A percentile compares a stretch with the other conserved stretches of the same genome.
Conservation (phyloP, 2,113 vertebrate genomes). For the Corythaixoides concolor region DNA sequence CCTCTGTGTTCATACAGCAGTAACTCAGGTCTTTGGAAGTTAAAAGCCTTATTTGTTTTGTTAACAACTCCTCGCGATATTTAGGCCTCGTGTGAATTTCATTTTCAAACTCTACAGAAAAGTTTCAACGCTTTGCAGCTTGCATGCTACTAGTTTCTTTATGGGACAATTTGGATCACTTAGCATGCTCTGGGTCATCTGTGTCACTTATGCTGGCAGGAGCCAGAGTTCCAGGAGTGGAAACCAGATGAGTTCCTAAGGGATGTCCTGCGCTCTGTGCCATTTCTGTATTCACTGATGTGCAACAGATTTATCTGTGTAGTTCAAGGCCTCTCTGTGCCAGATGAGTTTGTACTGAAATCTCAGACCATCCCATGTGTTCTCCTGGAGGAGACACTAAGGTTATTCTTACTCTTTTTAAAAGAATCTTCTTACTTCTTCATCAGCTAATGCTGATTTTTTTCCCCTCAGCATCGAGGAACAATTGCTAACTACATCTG, state of each 20-base stretch:
- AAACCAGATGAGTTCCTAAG: background rate
- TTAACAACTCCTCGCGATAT: background rate
- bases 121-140: background rate
- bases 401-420: background rate
- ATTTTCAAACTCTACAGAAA: background rate
- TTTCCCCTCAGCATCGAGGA: background rate
- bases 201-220: background rate
- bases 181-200: background rate
- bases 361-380: background rate
- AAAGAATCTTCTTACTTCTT: background rate
- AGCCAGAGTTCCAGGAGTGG: background rate
- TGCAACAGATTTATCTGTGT: background rate
- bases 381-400: background rate
- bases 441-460: background rate
- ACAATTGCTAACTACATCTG: background rate
- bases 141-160: background rate
- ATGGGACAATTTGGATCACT: background rate
- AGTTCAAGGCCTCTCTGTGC: background rate
- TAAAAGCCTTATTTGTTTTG: background rate
- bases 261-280: background rate
- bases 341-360: background rate
- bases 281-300: slow-evolving; percentile 10
- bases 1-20: background rate
- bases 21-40: background rate
- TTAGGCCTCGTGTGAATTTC: background rate